Base-by-base conservation (phyloP, 2,888 invertebrate genomes). In the Cosmia trapezina region DNA sequence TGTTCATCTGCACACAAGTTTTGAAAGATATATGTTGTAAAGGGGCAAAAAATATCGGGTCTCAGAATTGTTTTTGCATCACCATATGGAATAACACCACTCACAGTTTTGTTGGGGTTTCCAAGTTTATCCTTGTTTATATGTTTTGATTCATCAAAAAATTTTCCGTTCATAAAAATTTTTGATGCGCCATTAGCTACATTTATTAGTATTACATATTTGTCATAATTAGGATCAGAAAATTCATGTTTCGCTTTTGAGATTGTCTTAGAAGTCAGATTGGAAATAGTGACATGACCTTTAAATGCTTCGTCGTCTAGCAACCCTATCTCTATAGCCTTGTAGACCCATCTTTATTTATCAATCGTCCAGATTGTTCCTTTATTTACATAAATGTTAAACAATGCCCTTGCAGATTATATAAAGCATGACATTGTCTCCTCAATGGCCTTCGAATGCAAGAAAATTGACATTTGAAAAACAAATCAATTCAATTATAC, bases 311-410 rank as follows among this genome's bases (percentile, higher is more conserved):
- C 17, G 53, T 64, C 57, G 59, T 57, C 17, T 61, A 66, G 11
- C 43, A 85, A 60, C 68, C 59, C 66, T 66, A 81, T 64, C 47
- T 47, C 51, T n/a, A 9, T 74, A 78, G 73, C 80, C 82, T 81
- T 81, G 71, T 59, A 54, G 51, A 56, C 28, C 60, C 63, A 86
- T 83, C 78, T 84, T 83, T 84, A 83, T 88, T 83, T 83, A 88
- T 85, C 70, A 70, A 62, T 59, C 74, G 78, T 87, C 90, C 89
- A 92, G 91, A 92, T 87, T 87, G 87, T 91, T 92, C 91, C 87
- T 65, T 76, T 67, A 87, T 89, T 80, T 82, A 74, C 87, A 92
- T 90, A 88, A 86, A 88, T 85, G 85, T 81, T 79, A 87, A 86
- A 81, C 19, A 79, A 53, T 88, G 87, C 87, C 91, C 89, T 91